A percentile compares a stretch with the other conserved stretches of the same genome.
Evolutionary conservation across 2,113 vertebrate genomes (phyloP).

Genomic region (Xiphias gladius): DNA sequence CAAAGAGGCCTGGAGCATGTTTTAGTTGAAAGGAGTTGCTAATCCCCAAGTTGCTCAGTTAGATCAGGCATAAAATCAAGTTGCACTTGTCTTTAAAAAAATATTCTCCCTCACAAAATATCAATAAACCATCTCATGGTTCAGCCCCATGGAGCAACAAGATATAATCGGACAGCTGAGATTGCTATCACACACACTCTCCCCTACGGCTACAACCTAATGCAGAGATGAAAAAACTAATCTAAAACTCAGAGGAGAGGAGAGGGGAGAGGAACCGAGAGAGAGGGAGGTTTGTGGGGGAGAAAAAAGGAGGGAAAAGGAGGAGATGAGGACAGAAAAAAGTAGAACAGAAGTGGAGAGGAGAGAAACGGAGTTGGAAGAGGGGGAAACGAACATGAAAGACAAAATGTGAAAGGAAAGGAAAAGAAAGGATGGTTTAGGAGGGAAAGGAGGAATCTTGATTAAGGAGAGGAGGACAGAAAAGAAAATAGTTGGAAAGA

Average conservation of each 20-base stretch:
- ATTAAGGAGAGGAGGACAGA: background rate
- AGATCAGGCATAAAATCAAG: constrained; percentile 70
- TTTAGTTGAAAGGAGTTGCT: constrained; percentile 65
- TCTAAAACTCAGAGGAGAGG: constrained; percentile 42
- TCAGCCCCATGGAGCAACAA: constrained; percentile 61
- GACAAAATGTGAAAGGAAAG: background rate
- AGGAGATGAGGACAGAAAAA: background rate
- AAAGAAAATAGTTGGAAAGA: background rate
- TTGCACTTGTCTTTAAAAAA: constrained; percentile 56
- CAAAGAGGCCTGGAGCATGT: constrained; percentile 69
- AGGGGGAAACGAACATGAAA: background rate
- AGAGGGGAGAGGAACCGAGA: background rate
- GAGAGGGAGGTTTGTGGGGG: background rate
- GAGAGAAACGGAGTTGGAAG: background rate
- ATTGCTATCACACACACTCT: constrained; percentile 59
- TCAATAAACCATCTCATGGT: constrained; percentile 76
- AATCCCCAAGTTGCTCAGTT: constrained; percentile 71
- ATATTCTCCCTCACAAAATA: constrained; percentile 69
- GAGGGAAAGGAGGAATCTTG: background rate
- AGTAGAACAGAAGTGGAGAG: background rate
- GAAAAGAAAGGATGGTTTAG: background rate
- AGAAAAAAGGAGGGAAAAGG: background rate
- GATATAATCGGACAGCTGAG: constrained; percentile 75
- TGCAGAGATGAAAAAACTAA: constrained; percentile 60
- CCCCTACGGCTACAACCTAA: constrained; percentile 64